phyloP scores from a whole-genome alignment of 2,888 invertebrate species.

The Dynastes maya region DNA sequence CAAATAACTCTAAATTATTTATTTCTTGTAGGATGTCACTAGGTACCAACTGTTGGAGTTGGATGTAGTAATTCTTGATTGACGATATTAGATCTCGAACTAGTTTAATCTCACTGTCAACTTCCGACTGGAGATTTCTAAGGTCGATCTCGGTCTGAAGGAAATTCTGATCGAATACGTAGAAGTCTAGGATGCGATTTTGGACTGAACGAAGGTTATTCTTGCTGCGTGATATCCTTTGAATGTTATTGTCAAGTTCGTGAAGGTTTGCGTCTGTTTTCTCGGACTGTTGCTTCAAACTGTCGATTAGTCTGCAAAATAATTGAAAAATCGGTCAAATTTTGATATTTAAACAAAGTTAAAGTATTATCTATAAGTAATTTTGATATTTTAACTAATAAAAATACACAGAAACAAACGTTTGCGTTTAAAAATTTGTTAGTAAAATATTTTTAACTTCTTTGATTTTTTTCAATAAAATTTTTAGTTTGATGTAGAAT shows the following conservation, averaged over 20 bases:
- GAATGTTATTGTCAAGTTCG: conserved; percentile 83
- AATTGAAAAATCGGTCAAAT: not conserved
- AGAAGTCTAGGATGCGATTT: conserved; percentile 79
- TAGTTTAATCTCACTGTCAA: conserved; percentile 74
- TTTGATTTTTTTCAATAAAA: too few species aligned
- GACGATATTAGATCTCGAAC: conserved; percentile 76
- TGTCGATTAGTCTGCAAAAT: conserved; percentile 83
- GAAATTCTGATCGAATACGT: conserved; percentile 86
- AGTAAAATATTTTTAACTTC: too few species aligned
- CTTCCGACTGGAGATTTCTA: conserved; percentile 74
- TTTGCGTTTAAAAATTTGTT: too few species aligned
- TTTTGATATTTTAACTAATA: conserved; percentile 20
- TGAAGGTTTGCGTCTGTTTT: conserved; percentile 84
- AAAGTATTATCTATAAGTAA: not conserved
- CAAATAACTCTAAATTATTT: conserved; percentile 85
- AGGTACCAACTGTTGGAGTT: conserved; percentile 77
- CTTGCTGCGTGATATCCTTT: conserved; percentile 80
- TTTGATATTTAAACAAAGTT: conserved; percentile 8
- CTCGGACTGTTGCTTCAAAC: conserved; percentile 82
- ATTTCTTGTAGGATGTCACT: conserved; percentile 87
- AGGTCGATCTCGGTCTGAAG: conserved; percentile 76
- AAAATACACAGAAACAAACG: not conserved
- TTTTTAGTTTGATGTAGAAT: too few species aligned
- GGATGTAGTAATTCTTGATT: conserved; percentile 77
- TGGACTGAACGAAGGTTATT: conserved; percentile 79